Evolutionary conservation across 2,888 invertebrate genomes (phyloP), one percentile per base, ranked within the genome.

Genomic region (Julus scanicus): DNA sequence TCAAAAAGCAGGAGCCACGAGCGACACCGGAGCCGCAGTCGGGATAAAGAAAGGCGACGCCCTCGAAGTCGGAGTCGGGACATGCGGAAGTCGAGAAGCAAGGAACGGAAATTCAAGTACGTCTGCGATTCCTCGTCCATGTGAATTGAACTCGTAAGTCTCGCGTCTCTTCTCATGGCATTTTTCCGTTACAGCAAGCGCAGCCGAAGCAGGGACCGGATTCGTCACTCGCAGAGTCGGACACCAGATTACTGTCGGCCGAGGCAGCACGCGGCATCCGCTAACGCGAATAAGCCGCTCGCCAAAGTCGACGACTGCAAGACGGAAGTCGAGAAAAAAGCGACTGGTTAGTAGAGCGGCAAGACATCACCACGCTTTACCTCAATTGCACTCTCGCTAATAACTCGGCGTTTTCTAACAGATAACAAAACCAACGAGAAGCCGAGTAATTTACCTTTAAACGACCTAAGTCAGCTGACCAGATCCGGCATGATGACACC

Each of bases 401-500:
- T 57, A 63, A 20, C 15, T 13, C 63, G 11, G 5, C 63, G n/a
- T 88, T 90, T 15, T 90, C 90, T 2, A 1, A 29, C 29, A 29
- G 29, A 29, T 29, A 29, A 29, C 29, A 29, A 1, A 29, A 29
- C 29, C 29, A 90, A 90, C 83, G 91, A 91, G 88, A 91, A 91
- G 88, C 91, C 91, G 37, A 91, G 91, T 80, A 90, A 89, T 63
- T 90, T 92, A 86, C 91, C 91, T 13, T 90, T 92, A 83, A 91
- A 91, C 86, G 89, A 88, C 83, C 85, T 89, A 37, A 88, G 84
- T 39, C 40, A 84, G 57, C 39, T 88, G 29, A 63, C 89, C 20
- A 89, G 89, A 39, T 87, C 88, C 8, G 90, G 91, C 17, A 89
- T 90, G 9, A 91, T 92, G 37, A 92, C 92, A 2, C 92, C 92